These are phyloP conservation scores for Coracias cyanogaster DNA, from an alignment of 2,797 vertebrate genomes.

Conservation along the genomic window DNA sequence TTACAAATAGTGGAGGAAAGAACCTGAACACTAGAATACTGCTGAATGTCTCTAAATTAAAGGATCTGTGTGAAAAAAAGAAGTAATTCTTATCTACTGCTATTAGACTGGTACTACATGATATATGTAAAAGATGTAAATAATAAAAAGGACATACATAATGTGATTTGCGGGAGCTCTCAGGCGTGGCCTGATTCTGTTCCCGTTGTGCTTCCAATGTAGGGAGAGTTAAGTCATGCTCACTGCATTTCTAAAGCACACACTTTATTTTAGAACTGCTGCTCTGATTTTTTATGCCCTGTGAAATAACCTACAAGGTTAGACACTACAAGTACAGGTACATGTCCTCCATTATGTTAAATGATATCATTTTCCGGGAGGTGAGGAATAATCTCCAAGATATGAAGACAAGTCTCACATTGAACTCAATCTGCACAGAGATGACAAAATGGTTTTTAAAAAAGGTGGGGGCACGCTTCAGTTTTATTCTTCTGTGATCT, in stretches of 20 bases:
- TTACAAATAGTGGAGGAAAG: conserved; percentile 55
- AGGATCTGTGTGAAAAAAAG: neutral
- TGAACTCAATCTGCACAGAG: neutral
- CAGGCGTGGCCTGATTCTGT: neutral
- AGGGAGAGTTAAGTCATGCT: neutral
- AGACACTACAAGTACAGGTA: neutral
- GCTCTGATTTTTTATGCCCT: neutral
- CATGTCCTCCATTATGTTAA: neutral
- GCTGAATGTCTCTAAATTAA: conserved; percentile 36
- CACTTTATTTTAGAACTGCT: neutral
- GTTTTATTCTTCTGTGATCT: neutral
- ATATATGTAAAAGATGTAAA: neutral
- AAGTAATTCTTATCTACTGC: conserved; percentile 45
- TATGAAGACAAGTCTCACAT: neutral
- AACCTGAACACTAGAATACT: neutral
- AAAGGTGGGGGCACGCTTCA: neutral
- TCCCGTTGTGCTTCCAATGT: neutral
- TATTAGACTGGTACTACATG: neutral
- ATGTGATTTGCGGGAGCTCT: conserved; percentile 12
- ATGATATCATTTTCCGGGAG: neutral
- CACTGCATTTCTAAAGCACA: neutral
- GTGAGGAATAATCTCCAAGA: neutral
- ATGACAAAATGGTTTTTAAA: neutral
- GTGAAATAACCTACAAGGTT: neutral
- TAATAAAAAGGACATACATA: neutral